phyloP scores from a whole-genome alignment of 2,797 vertebrate genomes.

The Muscicapa comitata region DNA sequence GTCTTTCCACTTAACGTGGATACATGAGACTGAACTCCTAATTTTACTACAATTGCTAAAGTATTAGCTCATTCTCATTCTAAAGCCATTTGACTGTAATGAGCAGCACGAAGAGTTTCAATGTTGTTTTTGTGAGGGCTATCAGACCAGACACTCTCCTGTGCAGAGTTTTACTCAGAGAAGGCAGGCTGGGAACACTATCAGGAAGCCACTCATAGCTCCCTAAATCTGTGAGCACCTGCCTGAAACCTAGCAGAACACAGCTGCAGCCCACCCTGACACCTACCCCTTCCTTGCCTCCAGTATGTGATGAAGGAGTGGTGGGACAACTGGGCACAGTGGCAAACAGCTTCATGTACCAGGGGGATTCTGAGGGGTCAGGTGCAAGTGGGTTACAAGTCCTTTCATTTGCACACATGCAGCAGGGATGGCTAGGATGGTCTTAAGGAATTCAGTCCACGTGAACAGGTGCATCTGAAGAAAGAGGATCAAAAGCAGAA shows the following conservation, averaged over 20 bases:
- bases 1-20: neutral
- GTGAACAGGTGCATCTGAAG: neutral
- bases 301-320: neutral
- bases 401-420: fast-evolving
- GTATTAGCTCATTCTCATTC: neutral
- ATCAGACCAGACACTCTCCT: neutral
- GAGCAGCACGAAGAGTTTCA: neutral
- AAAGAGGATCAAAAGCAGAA: neutral
- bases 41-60: neutral
- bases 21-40: neutral
- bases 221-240: constrained; percentile 1
- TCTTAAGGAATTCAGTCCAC: neutral
- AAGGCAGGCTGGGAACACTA: neutral
- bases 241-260: neutral
- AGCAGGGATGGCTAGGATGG: neutral
- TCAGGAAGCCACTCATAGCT: constrained; percentile 18
- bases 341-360: neutral
- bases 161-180: neutral
- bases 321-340: neutral
- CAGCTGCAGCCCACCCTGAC: neutral
- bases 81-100: neutral
- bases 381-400: neutral
- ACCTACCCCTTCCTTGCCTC: neutral
- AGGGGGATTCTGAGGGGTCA: neutral
- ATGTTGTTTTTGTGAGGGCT: neutral